Conservation (phyloP, 2,797 vertebrate genomes). For the Dallia pectoralis region DNA sequence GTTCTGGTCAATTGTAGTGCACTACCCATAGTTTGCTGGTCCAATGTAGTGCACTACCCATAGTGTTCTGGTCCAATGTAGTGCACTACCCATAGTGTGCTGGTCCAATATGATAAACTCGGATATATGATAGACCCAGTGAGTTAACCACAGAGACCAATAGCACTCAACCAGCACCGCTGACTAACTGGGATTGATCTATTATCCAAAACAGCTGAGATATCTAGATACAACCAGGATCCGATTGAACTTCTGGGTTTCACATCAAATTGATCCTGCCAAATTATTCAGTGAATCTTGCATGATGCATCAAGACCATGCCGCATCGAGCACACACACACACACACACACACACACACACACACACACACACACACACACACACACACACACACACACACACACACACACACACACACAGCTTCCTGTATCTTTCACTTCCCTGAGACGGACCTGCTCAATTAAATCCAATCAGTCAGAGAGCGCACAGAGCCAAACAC, state of each 20-base stretch:
- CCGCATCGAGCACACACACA: too few species aligned
- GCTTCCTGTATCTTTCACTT: slow-evolving; percentile 11
- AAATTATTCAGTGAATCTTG: background rate
- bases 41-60: background rate
- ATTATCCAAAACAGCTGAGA: background rate
- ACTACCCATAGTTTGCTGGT: too few species aligned
- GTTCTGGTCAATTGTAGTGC: too few species aligned
- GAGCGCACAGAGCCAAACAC: slow-evolving; percentile 45
- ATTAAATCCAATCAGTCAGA: slow-evolving; percentile 53
- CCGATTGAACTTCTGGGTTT: background rate
- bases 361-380: background rate
- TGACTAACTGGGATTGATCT: background rate
- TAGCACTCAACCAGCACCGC: background rate
- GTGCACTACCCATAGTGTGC: too few species aligned
- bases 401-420: background rate
- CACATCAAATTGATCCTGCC: background rate
- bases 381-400: background rate
- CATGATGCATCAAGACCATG: background rate
- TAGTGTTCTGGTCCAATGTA: too few species aligned
- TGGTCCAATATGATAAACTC: background rate
- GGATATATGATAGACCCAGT: slow-evolving; percentile 37
- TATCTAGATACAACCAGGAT: background rate
- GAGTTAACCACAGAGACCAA: background rate
- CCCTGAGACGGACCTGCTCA: slow-evolving; percentile 39
- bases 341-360: background rate